Conservation (phyloP, 2,888 invertebrate genomes). For the Eupithecia exiguata region DNA sequence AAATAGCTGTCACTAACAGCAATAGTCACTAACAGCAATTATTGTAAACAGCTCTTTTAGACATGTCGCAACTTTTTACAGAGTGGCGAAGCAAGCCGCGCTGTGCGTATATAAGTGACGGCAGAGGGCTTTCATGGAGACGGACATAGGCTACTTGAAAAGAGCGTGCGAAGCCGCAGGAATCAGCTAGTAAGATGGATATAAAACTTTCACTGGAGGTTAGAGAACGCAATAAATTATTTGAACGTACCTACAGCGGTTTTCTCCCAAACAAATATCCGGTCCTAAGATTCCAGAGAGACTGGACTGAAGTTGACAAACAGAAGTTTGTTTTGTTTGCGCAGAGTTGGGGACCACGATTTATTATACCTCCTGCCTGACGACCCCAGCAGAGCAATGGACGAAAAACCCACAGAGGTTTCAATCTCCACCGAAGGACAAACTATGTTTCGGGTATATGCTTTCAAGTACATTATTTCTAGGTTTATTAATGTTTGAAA, state of each 20-base stretch:
- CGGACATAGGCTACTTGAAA: no score
- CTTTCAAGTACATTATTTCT: no score
- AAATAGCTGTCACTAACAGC: no score
- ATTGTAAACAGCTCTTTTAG: no score
- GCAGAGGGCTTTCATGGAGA: no score
- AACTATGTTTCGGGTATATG: no score
- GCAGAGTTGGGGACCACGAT: slow-evolving; percentile 25
- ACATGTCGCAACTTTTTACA: no score
- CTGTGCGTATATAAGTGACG: no score
- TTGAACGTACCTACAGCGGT: not conserved
- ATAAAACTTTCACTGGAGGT: not conserved
- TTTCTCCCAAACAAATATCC: slow-evolving; percentile 29
- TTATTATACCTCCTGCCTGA: slow-evolving; percentile 17
- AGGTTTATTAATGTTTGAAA: not conserved
- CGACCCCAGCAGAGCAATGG: not conserved
- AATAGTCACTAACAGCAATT: no score
- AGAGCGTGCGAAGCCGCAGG: no score
- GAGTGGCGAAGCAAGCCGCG: no score
- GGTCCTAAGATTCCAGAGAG: slow-evolving; percentile 23
- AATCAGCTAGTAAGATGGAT: not conserved
- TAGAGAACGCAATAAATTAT: not conserved
- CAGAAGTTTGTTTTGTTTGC: slow-evolving; percentile 31
- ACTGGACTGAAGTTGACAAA: slow-evolving; percentile 29
- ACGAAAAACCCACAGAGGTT: not conserved
- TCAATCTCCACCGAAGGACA: not conserved